A percentile compares a stretch with the other conserved stretches of the same genome.
Conservation (phyloP, 1,140 invertebrate genomes). For the Hyles vespertilio region DNA sequence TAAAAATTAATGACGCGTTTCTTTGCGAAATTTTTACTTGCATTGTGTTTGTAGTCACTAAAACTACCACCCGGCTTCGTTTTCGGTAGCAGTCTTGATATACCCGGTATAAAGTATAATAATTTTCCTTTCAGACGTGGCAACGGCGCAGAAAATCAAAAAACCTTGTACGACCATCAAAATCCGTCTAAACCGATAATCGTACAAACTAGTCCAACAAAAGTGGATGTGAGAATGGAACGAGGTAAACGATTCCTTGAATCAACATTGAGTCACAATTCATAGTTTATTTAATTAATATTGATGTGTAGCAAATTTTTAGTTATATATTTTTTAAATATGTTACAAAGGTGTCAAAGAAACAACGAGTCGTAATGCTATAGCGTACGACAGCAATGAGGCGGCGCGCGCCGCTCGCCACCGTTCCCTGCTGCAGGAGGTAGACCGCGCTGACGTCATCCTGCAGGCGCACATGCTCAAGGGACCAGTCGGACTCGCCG, state of each 20-base stretch:
- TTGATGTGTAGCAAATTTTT: too few species aligned
- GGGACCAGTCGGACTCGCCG: constrained; percentile 42
- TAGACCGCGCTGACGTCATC: constrained; percentile 61
- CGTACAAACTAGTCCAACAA: constrained; percentile 56
- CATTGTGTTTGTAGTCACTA: too few species aligned
- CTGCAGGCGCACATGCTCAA: constrained; percentile 53
- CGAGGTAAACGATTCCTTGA: constrained; percentile 28
- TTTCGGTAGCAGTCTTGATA: too few species aligned
- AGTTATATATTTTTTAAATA: background rate
- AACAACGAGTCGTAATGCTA: constrained; percentile 16
- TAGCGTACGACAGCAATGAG: constrained; percentile 34
- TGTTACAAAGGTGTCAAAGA: constrained; percentile 29
- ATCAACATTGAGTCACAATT: too few species aligned
- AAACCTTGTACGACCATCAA: constrained; percentile 63
- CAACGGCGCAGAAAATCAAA: constrained; percentile 43
- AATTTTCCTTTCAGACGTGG: constrained; percentile 37
- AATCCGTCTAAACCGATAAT: constrained; percentile 69
- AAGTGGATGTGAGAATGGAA: constrained; percentile 58
- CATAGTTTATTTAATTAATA: too few species aligned
- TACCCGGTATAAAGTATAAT: too few species aligned
- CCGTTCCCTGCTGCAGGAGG: constrained; percentile 49
- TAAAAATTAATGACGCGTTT: too few species aligned
- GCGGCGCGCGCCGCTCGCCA: constrained; percentile 51
- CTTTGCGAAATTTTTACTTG: too few species aligned
- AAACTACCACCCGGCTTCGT: too few species aligned